These are phyloP conservation scores for Apodemus speciosus DNA, from an alignment of 2,113 vertebrate species.

Conservation along the genomic window DNA sequence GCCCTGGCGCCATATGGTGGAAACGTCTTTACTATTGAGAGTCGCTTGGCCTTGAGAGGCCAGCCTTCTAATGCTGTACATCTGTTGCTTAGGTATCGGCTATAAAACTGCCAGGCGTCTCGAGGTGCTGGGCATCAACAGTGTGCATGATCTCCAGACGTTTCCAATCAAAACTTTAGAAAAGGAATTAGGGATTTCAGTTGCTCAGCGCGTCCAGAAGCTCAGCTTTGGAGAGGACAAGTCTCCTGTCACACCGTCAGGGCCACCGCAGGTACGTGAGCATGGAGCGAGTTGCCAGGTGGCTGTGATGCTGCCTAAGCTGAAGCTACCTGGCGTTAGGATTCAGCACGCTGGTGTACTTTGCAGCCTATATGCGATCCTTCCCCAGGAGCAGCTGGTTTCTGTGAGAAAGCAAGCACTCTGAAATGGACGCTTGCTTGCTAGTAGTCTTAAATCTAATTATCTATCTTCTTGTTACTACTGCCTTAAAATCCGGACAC, in stretches of 20 bases:
- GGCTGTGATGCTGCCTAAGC: background rate
- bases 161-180: constrained; percentile 84
- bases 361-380: background rate
- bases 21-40: constrained; percentile 16
- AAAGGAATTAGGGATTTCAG: constrained; percentile 87
- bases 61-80: rapidly evolving
- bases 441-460: constrained; percentile 25
- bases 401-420: constrained; percentile 25
- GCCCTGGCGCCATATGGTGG: background rate
- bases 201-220: constrained; percentile 88
- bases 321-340: constrained; percentile 15
- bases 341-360: background rate
- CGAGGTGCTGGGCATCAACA: constrained; percentile 86
- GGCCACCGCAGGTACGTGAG: constrained; percentile 90
- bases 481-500: background rate
- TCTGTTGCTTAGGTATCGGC: constrained; percentile 88
- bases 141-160: constrained; percentile 86
- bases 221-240: constrained; percentile 90
- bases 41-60: constrained; percentile 31
- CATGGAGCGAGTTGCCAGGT: background rate
- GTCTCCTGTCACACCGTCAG: constrained; percentile 87
- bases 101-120: constrained; percentile 89
- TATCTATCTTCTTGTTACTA: constrained; percentile 26
- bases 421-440: constrained; percentile 16
- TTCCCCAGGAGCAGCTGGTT: background rate